phyloP scores from a whole-genome alignment of 2,888 invertebrate genomes.

The Ephialtes manifestator region DNA sequence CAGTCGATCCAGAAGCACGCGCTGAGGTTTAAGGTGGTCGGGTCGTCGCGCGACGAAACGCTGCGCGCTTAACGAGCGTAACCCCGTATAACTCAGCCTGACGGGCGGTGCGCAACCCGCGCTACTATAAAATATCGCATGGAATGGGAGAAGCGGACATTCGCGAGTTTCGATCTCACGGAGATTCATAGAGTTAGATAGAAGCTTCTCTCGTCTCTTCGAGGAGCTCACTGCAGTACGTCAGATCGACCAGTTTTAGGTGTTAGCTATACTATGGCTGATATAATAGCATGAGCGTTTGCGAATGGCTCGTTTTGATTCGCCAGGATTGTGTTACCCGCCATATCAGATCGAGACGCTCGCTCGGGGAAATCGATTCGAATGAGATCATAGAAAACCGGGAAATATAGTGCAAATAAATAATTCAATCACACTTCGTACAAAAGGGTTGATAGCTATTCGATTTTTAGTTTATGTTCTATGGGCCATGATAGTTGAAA shows the following conservation, averaged over 20 bases:
- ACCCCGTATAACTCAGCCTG: slow-evolving; percentile 81
- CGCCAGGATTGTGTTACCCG: slow-evolving; percentile 2
- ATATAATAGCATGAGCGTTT: slow-evolving; percentile 60
- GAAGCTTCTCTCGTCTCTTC: slow-evolving; percentile 54
- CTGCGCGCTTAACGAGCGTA: slow-evolving; percentile 84
- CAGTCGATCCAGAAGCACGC: slow-evolving; percentile 74
- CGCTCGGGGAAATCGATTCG: slow-evolving; percentile 53
- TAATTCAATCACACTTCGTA: slow-evolving; percentile 61
- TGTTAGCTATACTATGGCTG: slow-evolving; percentile 31
- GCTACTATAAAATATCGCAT: slow-evolving; percentile 81
- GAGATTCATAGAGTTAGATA: slow-evolving; percentile 65
- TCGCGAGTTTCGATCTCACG: slow-evolving; percentile 67
- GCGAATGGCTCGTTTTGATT: slow-evolving; percentile 61
- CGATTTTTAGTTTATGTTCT: background rate
- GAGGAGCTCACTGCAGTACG: slow-evolving; percentile 1
- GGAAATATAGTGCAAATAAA: slow-evolving; percentile 56
- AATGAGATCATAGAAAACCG: slow-evolving; percentile 30
- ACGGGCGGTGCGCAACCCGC: slow-evolving; percentile 16
- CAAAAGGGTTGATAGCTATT: slow-evolving; percentile 8
- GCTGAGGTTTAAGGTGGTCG: slow-evolving; percentile 64
- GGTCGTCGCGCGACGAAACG: slow-evolving; percentile 56
- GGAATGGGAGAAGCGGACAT: slow-evolving; percentile 66
- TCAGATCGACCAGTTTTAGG: slow-evolving; percentile 46
- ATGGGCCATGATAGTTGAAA: background rate
- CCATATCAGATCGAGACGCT: slow-evolving; percentile 65